These are phyloP conservation scores for Chalcis sispes DNA, from an alignment of 2,888 invertebrate genomes.

Conservation along the genomic window DNA sequence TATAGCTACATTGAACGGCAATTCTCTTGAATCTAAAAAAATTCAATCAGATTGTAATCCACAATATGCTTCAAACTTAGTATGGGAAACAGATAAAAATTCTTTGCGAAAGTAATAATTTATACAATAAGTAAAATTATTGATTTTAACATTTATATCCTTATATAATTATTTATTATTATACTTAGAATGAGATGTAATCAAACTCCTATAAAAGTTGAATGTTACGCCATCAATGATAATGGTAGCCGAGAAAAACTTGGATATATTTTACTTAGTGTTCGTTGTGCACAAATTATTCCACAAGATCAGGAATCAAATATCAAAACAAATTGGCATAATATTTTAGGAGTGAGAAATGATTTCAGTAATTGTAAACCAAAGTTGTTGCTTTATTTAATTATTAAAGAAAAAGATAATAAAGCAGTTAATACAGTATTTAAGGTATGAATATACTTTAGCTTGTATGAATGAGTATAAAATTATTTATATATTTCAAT, in stretches of 20 bases:
- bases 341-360: conserved; percentile 71
- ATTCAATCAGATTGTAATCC: conserved; percentile 80
- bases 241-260: conserved; percentile 81
- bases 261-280: conserved; percentile 83
- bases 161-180: conserved; percentile 12
- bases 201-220: conserved; percentile 85
- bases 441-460: conserved; percentile 23
- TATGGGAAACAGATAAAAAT: conserved; percentile 87
- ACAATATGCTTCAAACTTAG: conserved; percentile 84
- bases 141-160: neutral
- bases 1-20: conserved; percentile 81
- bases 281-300: conserved; percentile 84
- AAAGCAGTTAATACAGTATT: conserved; percentile 25
- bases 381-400: conserved; percentile 71
- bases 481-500: neutral
- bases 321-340: conserved; percentile 70
- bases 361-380: conserved; percentile 72
- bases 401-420: conserved; percentile 68
- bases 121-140: neutral
- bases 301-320: conserved; percentile 76
- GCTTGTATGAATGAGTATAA: conserved; percentile 10
- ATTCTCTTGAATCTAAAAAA: conserved; percentile 83
- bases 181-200: conserved; percentile 82
- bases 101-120: conserved; percentile 80
- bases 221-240: conserved; percentile 80